Evolutionary conservation across 2,113 vertebrate genomes (phyloP).

Genomic region (Phocoena sinus): DNA sequence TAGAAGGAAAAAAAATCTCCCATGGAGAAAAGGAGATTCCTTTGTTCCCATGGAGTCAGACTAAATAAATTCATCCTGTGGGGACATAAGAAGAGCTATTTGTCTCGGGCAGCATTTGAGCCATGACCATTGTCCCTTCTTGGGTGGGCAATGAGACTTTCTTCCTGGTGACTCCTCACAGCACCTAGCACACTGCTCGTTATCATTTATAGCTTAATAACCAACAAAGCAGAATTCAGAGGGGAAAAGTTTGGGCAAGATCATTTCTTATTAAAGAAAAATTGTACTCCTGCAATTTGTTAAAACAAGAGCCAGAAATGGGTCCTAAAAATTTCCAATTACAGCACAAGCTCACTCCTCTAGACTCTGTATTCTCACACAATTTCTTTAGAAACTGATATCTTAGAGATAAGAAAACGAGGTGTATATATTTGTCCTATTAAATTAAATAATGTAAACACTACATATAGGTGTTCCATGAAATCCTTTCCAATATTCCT

Average conservation of each 20-base stretch:
- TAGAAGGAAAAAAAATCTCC: background rate
- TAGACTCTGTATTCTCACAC: background rate
- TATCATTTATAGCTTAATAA: background rate
- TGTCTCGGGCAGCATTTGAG: background rate
- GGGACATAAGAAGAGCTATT: background rate
- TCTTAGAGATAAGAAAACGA: background rate
- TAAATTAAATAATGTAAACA: background rate
- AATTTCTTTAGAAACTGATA: slow-evolving; percentile 5
- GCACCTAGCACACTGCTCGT: background rate
- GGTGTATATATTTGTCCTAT: background rate
- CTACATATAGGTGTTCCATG: background rate
- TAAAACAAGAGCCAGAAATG: background rate
- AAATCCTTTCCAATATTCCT: background rate
- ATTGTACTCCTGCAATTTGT: background rate
- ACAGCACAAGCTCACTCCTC: background rate
- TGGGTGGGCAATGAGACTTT: background rate
- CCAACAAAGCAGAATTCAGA: background rate
- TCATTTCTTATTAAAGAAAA: background rate
- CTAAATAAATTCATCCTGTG: background rate
- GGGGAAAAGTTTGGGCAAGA: background rate
- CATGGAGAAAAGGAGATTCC: background rate
- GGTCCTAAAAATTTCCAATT: background rate
- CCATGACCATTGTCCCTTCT: background rate
- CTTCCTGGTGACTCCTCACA: background rate
- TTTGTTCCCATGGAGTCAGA: background rate